A percentile compares a stretch with the other conserved stretches of the same genome.
Conservation (phyloP, 64 coral and sea anemone genomes). For the Astreopora myriophthalma region DNA sequence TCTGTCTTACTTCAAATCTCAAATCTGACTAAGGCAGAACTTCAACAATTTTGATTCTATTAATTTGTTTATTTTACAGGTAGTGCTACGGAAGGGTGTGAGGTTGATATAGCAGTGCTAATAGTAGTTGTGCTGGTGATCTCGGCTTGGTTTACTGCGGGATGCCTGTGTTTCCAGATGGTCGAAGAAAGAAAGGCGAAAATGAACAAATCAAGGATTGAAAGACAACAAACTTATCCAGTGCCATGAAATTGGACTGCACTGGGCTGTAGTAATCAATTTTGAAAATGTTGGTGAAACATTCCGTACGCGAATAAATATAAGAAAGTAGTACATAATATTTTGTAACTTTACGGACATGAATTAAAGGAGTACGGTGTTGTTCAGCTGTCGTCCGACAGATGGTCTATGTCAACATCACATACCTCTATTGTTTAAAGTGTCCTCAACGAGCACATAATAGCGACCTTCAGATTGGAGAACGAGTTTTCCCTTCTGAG, state of each 20-base stretch:
- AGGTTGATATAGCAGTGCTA: not conserved
- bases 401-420: too few species aligned
- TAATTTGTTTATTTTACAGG: not conserved
- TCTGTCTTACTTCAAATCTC: not conserved
- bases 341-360: too few species aligned
- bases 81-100: not conserved
- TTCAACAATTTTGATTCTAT: not conserved
- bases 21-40: not conserved
- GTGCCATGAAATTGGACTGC: not conserved
- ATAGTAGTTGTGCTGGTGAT: not conserved
- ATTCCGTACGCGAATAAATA: not conserved
- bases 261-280: not conserved
- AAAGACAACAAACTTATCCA: not conserved
- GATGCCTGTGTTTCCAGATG: not conserved
- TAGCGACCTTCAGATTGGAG: too few species aligned
- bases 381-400: too few species aligned
- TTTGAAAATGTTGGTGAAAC: not conserved
- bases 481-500: too few species aligned
- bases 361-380: too few species aligned
- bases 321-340: too few species aligned
- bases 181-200: conserved; percentile 7
- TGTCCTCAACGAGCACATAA: too few species aligned
- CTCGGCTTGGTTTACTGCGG: conserved; percentile 5
- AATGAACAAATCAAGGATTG: not conserved
- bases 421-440: too few species aligned